Conservation (phyloP, 2,113 vertebrate species). For the Leptobrachium ailaonicum region DNA sequence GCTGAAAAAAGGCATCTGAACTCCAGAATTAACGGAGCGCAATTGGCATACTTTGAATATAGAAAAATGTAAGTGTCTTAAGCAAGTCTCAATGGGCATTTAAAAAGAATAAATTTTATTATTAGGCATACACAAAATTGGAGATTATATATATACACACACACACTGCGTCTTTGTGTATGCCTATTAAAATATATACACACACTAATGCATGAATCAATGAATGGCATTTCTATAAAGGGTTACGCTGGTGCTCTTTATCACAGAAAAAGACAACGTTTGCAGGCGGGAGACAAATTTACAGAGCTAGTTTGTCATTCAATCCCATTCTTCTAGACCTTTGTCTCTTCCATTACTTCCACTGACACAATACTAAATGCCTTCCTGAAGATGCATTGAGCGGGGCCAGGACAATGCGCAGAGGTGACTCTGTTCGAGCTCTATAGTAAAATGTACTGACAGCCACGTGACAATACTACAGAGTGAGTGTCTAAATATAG, state of each 20-base stretch:
- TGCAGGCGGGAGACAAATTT: background rate
- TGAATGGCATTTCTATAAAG: background rate
- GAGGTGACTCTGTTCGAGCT: slow-evolving; percentile 51
- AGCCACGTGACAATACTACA: slow-evolving; percentile 52
- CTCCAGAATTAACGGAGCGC: background rate
- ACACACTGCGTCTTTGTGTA: background rate
- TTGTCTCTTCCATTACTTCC: slow-evolving; percentile 14
- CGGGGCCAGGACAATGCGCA: slow-evolving; percentile 41
- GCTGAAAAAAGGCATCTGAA: slow-evolving; percentile 6
- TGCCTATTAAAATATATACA: too few relatives aligned
- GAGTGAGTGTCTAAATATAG: slow-evolving; percentile 61
- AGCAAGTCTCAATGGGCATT: too few relatives aligned
- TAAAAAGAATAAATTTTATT: too few relatives aligned
- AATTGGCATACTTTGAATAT: background rate
- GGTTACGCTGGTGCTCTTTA: background rate
- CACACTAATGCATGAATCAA: too few relatives aligned
- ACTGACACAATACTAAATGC: slow-evolving; percentile 41
- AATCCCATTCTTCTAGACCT: slow-evolving; percentile 16
- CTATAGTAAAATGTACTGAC: slow-evolving; percentile 58
- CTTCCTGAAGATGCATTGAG: slow-evolving; percentile 52
- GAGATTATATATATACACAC: background rate
- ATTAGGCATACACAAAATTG: background rate
- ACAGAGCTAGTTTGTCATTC: slow-evolving; percentile 8
- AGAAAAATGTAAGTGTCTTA: too few relatives aligned
- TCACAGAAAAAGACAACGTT: background rate